Conservation (phyloP, 2,113 vertebrate genomes). For the Eidolon helvum region DNA sequence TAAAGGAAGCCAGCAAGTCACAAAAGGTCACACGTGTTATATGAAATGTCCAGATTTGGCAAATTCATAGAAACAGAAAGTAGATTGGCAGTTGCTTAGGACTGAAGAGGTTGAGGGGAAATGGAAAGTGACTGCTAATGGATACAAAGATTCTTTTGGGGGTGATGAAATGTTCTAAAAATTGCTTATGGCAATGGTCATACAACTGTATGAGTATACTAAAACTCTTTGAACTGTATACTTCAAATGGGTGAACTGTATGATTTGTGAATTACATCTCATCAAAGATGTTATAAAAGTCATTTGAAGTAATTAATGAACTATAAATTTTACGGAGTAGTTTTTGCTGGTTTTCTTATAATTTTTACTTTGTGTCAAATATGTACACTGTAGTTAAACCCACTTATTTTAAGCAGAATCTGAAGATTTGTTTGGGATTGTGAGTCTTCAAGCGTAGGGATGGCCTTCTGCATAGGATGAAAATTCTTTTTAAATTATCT, state of each 20-base stretch:
- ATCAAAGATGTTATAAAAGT: slow-evolving; percentile 36
- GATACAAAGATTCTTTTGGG: not conserved
- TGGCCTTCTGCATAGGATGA: not conserved
- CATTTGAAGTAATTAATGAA: not conserved
- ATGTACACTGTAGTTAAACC: not conserved
- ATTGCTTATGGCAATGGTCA: not conserved
- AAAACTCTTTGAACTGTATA: not conserved
- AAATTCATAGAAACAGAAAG: not conserved
- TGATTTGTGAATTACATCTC: not conserved
- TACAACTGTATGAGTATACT: not conserved
- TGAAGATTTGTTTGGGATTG: not conserved
- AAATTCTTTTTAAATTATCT: not conserved
- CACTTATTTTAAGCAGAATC: not conserved
- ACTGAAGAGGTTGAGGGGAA: not conserved
- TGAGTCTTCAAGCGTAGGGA: not conserved
- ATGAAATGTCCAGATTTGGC: not conserved
- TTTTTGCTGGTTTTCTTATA: not conserved
- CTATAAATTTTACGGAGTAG: not conserved
- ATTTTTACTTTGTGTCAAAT: not conserved
- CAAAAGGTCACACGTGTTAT: not conserved
- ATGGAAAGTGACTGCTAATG: not conserved
- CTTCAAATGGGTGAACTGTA: not conserved
- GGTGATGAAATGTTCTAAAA: not conserved
- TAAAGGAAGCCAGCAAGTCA: not conserved
- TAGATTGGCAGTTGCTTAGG: not conserved